Evolutionary conservation across 2,797 vertebrate genomes (phyloP), one percentile per base, ranked within the genome.

Genomic region (Eurystomus glaucurus): DNA sequence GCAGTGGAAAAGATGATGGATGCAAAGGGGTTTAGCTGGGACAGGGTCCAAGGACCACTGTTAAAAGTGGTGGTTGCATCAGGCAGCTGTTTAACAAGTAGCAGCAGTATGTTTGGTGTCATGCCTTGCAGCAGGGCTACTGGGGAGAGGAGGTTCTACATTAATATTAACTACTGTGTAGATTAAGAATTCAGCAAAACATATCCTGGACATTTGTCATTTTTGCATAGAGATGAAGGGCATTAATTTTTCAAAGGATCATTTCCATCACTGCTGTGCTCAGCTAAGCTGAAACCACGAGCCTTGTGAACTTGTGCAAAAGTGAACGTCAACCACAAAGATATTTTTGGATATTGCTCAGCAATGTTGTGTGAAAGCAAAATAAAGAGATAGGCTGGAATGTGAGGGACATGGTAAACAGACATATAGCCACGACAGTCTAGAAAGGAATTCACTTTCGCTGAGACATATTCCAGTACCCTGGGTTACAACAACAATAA

Each of bases 211-310:
- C 77, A 65, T 86, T 92, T 41, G n/a, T 78, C 8, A 29, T 45
- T 82, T 65, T 75, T 66, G 50, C 69, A 41, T 3, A 50, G 52
- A 69, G 57, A 86, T 31, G 72, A 83, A 55, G 75, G 51, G 18
- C 48, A 90, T 94, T 33, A n/a, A 81, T 84, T 85, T 93, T 95
- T 88, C 74, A 94, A 43, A 84, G 54, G 65, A 50, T 69, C 48
- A 39, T 95, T 94, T 93, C 84, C 58, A 72, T 41, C 50, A 33
- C 20, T 43, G n/a, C 25, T 31, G 68, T 52, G 61, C 57, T 81
- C 31, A 54, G 52, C 39, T 52, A 4, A 71, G 57, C 76, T 71
- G 50, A 71, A 81, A 10, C 46, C 37, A 10, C 0, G 7, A 88
- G 76, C 4, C 20, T 43, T 46, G 50, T 28, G 29, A 43, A 45